Evolutionary conservation across 2,888 invertebrate genomes (phyloP).

Genomic region (Drosophila gaucha): DNA sequence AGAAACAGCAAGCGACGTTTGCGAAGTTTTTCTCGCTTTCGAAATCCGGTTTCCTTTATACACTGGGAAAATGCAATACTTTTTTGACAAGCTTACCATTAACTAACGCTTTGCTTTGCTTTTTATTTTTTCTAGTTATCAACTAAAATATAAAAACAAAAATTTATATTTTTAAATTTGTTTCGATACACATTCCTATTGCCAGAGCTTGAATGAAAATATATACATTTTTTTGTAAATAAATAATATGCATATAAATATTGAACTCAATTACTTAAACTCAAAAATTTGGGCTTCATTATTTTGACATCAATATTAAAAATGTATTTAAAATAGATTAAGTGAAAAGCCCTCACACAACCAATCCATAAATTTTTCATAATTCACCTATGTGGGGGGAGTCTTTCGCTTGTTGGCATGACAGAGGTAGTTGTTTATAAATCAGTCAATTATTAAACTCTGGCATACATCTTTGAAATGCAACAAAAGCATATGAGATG

Average conservation of each 20-base stretch:
- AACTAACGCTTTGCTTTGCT: too few species aligned
- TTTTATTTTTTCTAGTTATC: too few species aligned
- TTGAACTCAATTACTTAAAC: too few species aligned
- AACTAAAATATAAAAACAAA: too few species aligned
- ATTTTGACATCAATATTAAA: neutral
- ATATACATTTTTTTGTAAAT: too few species aligned
- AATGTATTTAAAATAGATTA: neutral
- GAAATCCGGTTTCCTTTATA: constrained; percentile 9
- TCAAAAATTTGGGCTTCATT: neutral
- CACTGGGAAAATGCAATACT: constrained; percentile 15
- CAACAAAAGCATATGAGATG: neutral
- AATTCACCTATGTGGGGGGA: neutral
- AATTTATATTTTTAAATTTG: too few species aligned
- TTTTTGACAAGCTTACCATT: neutral
- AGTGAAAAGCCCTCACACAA: neutral
- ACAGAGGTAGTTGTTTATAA: neutral
- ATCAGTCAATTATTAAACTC: neutral
- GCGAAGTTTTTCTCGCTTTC: constrained; percentile 24
- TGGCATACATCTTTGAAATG: neutral
- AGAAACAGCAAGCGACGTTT: constrained; percentile 15
- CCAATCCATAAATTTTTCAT: neutral
- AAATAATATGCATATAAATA: too few species aligned
- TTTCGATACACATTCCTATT: too few species aligned
- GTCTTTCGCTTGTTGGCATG: neutral
- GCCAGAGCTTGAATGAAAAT: too few species aligned